These are phyloP conservation scores for Cheilosia soror DNA, from an alignment of 2,888 invertebrate genomes.

Conservation along the genomic window DNA sequence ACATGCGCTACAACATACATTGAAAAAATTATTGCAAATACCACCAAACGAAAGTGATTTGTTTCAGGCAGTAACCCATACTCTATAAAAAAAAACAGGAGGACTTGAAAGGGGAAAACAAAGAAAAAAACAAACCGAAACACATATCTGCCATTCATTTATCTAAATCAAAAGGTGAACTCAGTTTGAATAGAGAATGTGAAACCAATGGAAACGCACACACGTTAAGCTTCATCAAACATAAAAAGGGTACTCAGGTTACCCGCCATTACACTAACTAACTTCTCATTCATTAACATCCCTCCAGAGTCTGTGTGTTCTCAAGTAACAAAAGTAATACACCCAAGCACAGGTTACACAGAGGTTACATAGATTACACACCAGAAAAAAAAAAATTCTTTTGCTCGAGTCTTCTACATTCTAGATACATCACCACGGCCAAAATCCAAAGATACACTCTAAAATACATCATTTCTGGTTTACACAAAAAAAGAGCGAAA, in stretches of 20 bases:
- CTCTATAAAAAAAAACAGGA: not conserved
- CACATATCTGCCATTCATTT: constrained; percentile 55
- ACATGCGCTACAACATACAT: constrained; percentile 30
- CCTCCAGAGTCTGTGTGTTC: constrained; percentile 31
- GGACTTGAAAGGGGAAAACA: not conserved
- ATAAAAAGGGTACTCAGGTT: constrained; percentile 70
- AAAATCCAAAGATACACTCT: constrained; percentile 37
- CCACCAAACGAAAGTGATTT: constrained; percentile 33
- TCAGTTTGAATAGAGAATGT: constrained; percentile 57
- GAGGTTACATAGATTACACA: constrained; percentile 20
- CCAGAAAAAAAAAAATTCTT: constrained; percentile 18
- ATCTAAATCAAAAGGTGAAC: constrained; percentile 70
- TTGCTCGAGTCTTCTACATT: constrained; percentile 14
- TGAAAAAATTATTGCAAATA: constrained; percentile 46
- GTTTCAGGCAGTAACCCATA: not conserved
- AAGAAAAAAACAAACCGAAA: not conserved
- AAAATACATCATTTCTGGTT: constrained; percentile 65
- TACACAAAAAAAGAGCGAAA: constrained; percentile 29
- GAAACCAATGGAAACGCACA: constrained; percentile 62
- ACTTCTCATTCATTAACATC: constrained; percentile 71
- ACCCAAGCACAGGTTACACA: constrained; percentile 15
- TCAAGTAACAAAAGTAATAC: constrained; percentile 63
- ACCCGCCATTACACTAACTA: constrained; percentile 69
- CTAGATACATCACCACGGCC: constrained; percentile 11
- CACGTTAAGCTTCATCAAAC: constrained; percentile 8